Conservation (phyloP, 2,113 vertebrate species). For the Odontesthes bonariensis region DNA sequence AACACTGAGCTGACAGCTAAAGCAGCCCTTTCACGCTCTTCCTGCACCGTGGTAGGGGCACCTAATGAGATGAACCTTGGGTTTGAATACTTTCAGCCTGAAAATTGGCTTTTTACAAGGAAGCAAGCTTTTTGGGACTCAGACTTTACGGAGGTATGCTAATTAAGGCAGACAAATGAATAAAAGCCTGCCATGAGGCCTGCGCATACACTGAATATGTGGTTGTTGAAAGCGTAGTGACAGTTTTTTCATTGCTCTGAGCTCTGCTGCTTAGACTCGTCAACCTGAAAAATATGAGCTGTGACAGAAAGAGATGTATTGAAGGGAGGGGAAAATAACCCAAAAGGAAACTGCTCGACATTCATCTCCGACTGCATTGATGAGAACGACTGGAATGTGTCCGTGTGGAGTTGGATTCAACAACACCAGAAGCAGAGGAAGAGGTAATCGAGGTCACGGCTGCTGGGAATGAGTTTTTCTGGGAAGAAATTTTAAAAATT, state of each 20-base stretch:
- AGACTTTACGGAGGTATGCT: constrained; percentile 3
- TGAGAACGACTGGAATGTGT: constrained; percentile 34
- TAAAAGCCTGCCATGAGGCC: constrained; percentile 44
- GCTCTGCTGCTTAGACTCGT: constrained; percentile 43
- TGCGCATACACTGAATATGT: background rate
- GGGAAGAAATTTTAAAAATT: no score
- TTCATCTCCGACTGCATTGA: constrained; percentile 32
- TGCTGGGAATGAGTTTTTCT: no score
- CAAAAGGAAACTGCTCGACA: constrained; percentile 31
- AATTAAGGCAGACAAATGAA: constrained; percentile 52
- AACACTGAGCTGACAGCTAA: constrained; percentile 22
- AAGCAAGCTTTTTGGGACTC: background rate
- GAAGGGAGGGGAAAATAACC: constrained; percentile 13
- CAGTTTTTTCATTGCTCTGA: constrained; percentile 57
- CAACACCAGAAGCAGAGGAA: background rate
- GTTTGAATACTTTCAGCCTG: constrained; percentile 14
- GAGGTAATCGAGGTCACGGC: no score
- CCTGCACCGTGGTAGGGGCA: background rate
- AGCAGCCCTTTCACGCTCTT: constrained; percentile 29
- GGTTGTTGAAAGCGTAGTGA: constrained; percentile 26
- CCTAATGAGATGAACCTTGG: background rate
- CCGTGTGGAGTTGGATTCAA: constrained; percentile 1
- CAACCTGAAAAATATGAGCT: constrained; percentile 37
- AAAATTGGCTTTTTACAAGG: constrained; percentile 20
- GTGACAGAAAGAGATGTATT: constrained; percentile 46